Evolutionary conservation across 2,113 vertebrate species (phyloP), one percentile per base, ranked within the genome.

Genomic region (Marmota monax): DNA sequence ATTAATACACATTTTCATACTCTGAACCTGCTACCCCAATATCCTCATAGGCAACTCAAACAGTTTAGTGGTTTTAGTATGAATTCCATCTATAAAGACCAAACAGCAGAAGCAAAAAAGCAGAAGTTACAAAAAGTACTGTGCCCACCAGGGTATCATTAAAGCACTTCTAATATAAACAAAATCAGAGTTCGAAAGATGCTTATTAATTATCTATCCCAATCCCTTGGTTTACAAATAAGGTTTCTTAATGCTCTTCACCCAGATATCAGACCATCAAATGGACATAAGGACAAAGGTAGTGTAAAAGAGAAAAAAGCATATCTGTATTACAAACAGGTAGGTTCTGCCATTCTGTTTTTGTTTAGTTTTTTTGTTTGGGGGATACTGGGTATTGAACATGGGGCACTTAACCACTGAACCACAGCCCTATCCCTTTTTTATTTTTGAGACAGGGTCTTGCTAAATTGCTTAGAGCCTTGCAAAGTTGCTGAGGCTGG

Each of bases 1-100:
- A 58, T 63, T 63, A 63, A 93, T 84, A 22, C 5, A 25, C 45
- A 85, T 89, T 96, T 96, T 91, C 32, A 61, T 63, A 77, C 63
- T 85, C 91, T 74, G 12, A 83, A 37, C 34, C 69, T 96, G 16
- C 69, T 83, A 92, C 25, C 72, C 88, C 92, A 90, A 96, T 48
- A 92, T 39, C 22, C 32, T 93, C 78, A n/a, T 0, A 78, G 34
- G 37, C 29, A 95, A 70, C 2, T 51, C 67, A 91, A 97, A 88
- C 13, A 84, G 10, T 45, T 73, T 74, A 23, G 29, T 42, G 48
- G 53, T 84, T 83, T 90, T 77, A 79, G 34, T 78, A 90, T 84
- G 37, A 34, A 69, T 2, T 70, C 58, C n/a, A 79, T 51, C 83
- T 96, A 65, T 76, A 80, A 95, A 87, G 61, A 86, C 56, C 9